A percentile compares a stretch with the other conserved stretches of the same genome.
phyloP scores from a whole-genome alignment of 2,888 invertebrate genomes.

The Spicauda simplicius region DNA sequence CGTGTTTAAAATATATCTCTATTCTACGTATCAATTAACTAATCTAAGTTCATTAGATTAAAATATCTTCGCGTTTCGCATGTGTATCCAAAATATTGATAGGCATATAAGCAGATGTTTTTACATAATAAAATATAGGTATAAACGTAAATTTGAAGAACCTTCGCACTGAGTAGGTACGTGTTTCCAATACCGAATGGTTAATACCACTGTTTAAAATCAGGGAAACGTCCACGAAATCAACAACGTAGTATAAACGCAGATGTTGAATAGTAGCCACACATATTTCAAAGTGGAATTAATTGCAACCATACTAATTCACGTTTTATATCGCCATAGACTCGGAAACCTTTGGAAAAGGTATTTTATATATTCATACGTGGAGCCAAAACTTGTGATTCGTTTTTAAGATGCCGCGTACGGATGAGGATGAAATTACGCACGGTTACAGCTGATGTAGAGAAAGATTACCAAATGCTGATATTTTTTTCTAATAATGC shows the following conservation, averaged over 20 bases:
- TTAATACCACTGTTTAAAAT: constrained; percentile 33
- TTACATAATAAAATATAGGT: constrained; percentile 44
- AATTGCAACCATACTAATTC: constrained; percentile 42
- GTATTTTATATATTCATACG: too few relatives aligned
- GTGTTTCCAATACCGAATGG: constrained; percentile 40
- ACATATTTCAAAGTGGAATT: constrained; percentile 42
- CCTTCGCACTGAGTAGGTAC: constrained; percentile 34
- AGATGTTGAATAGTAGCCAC: constrained; percentile 40
- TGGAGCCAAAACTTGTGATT: too few relatives aligned
- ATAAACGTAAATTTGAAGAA: constrained; percentile 43
- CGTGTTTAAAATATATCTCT: constrained; percentile 24
- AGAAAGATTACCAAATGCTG: too few relatives aligned
- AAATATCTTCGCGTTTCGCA: constrained; percentile 42
- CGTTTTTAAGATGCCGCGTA: too few relatives aligned
- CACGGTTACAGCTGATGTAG: too few relatives aligned
- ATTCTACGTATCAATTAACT: constrained; percentile 40
- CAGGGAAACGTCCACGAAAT: constrained; percentile 26
- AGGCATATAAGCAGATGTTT: constrained; percentile 43
- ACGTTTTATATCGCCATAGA: constrained; percentile 32
- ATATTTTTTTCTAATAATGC: too few relatives aligned
- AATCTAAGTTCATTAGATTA: constrained; percentile 36
- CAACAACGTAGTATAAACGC: constrained; percentile 38
- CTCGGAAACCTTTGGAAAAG: constrained; percentile 16
- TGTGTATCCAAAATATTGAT: constrained; percentile 40
- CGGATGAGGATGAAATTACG: too few relatives aligned